These are phyloP conservation scores for Gadopsis bispinosus DNA, from an alignment of 2,797 vertebrate species.

Conservation along the genomic window DNA sequence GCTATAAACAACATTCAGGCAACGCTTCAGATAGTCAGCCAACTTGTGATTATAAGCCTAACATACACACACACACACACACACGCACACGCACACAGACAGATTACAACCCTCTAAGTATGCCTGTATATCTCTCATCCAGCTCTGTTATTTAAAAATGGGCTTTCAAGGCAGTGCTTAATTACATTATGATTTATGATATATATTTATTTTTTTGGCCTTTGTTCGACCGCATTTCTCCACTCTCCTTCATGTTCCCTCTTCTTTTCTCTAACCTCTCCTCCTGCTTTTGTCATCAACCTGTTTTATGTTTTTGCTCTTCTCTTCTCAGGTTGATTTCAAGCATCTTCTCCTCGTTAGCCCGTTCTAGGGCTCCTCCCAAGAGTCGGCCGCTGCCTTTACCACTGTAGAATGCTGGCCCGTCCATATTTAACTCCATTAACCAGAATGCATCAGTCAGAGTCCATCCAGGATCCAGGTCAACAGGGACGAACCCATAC, in stretches of 20 bases:
- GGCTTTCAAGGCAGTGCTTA: constrained; percentile 45
- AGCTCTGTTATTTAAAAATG: constrained; percentile 65
- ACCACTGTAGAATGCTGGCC: constrained; percentile 43
- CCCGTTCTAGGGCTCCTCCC: constrained; percentile 77
- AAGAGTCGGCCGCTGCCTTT: constrained; percentile 54
- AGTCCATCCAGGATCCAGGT: constrained; percentile 39
- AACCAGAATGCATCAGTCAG: constrained; percentile 62
- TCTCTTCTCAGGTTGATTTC: constrained; percentile 63
- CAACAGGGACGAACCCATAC: constrained; percentile 9
- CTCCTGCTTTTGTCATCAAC: too few relatives aligned
- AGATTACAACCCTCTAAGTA: constrained; percentile 68
- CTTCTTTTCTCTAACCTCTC: neutral
- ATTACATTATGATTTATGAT: constrained; percentile 63
- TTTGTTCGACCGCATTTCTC: neutral
- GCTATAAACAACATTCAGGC: constrained; percentile 66
- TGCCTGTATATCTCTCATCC: constrained; percentile 39
- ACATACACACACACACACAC: constrained; percentile 37
- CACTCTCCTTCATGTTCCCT: neutral
- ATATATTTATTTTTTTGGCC: constrained; percentile 34
- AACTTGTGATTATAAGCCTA: constrained; percentile 70
- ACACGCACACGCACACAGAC: constrained; percentile 34
- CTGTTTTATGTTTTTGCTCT: too few relatives aligned
- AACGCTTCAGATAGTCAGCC: constrained; percentile 57
- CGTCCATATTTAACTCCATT: constrained; percentile 41
- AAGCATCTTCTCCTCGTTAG: constrained; percentile 56